Conservation (phyloP, 2,888 invertebrate genomes). For the Euzetes globulus region DNA sequence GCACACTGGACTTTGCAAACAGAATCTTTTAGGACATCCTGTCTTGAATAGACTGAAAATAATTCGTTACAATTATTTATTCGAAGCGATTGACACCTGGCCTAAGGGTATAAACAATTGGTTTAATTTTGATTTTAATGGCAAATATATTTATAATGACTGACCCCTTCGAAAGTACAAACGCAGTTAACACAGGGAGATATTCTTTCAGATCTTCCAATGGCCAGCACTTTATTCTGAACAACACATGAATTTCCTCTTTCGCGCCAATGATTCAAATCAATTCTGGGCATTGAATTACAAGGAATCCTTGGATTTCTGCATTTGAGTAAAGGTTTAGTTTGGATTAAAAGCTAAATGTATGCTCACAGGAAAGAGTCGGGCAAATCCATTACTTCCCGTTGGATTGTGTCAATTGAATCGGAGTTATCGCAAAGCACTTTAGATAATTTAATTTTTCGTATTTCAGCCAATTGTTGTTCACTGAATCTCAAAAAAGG, state of each 20-base stretch:
- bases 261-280: slow-evolving; percentile 76
- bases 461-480: slow-evolving; percentile 68
- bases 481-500: slow-evolving; percentile 70
- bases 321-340: slow-evolving; percentile 14
- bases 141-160: slow-evolving; percentile 37
- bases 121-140: slow-evolving; percentile 15
- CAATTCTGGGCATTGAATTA: slow-evolving; percentile 67
- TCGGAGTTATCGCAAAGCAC: slow-evolving; percentile 85
- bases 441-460: slow-evolving; percentile 75
- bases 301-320: slow-evolving; percentile 81
- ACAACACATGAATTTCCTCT: slow-evolving; percentile 48
- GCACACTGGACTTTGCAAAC: slow-evolving; percentile 87
- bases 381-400: slow-evolving; percentile 80
- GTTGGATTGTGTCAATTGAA: slow-evolving; percentile 71
- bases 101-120: slow-evolving; percentile 53
- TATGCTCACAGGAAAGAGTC: slow-evolving; percentile 63
- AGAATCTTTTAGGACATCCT: slow-evolving; percentile 72
- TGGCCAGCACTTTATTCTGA: slow-evolving; percentile 47
- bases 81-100: slow-evolving; percentile 76
- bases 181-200: slow-evolving; percentile 53
- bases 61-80: slow-evolving; percentile 79
- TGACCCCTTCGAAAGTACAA: slow-evolving; percentile 53
- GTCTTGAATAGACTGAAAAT: slow-evolving; percentile 70
- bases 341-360: background rate
- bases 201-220: slow-evolving; percentile 49